These are phyloP conservation scores for Antennarius maculatus DNA, from an alignment of 2,797 vertebrate genomes.

Conservation along the genomic window DNA sequence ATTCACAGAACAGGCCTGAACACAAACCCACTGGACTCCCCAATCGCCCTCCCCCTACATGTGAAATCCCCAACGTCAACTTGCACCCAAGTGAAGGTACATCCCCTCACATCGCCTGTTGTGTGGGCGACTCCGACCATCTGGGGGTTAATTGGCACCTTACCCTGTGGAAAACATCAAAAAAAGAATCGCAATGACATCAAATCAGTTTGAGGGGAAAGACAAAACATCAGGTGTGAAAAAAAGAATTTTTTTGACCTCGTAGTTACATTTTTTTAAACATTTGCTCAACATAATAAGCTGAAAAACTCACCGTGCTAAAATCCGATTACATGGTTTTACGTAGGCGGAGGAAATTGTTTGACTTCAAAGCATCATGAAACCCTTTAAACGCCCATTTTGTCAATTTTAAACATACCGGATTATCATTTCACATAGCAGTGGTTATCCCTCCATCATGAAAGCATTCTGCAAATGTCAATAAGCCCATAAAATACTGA, in stretches of 20 bases:
- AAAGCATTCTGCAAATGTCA: constrained; percentile 34
- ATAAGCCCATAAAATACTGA: constrained; percentile 35
- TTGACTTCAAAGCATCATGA: neutral
- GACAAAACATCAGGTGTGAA: constrained; percentile 35
- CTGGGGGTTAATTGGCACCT: constrained; percentile 43
- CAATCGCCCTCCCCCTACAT: constrained; percentile 30
- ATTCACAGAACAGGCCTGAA: constrained; percentile 65
- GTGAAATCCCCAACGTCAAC: constrained; percentile 56
- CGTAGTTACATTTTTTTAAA: neutral
- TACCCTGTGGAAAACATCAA: constrained; percentile 22
- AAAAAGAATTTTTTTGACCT: neutral
- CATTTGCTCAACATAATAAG: neutral
- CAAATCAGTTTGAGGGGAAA: constrained; percentile 12
- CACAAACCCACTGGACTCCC: constrained; percentile 44
- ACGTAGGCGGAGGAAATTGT: neutral
- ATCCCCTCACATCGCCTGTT: constrained; percentile 62
- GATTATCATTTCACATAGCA: neutral
- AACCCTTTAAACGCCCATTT: neutral
- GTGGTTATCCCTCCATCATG: neutral
- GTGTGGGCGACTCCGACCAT: constrained; percentile 36
- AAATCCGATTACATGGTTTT: neutral
- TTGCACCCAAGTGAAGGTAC: constrained; percentile 46
- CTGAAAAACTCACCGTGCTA: neutral
- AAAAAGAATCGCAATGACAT: constrained; percentile 24
- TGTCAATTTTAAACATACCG: constrained; percentile 5